These are phyloP conservation scores for Bombus breviceps DNA, from an alignment of 1,140 invertebrate species.

Conservation along the genomic window DNA sequence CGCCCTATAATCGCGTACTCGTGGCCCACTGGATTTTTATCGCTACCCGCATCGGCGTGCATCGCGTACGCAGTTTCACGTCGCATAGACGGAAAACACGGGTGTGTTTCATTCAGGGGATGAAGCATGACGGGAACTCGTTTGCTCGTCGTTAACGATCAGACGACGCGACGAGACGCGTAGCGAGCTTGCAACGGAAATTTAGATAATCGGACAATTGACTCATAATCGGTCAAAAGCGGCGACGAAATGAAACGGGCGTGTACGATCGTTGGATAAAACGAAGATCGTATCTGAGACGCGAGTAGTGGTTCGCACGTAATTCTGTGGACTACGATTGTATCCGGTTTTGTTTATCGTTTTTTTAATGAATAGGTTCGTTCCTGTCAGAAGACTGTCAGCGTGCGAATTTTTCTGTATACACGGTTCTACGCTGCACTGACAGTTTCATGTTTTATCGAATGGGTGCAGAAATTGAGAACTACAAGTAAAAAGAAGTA, in stretches of 20 bases:
- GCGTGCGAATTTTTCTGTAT: not conserved
- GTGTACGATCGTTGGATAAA: slow-evolving; percentile 22
- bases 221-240: slow-evolving; percentile 18
- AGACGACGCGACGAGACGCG: not conserved
- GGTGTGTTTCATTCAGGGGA: slow-evolving; percentile 16
- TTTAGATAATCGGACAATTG: slow-evolving; percentile 35
- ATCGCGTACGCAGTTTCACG: not conserved
- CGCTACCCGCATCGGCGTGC: slow-evolving; percentile 58
- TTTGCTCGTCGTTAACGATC: slow-evolving; percentile 43
- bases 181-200: slow-evolving; percentile 2
- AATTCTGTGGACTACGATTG: not conserved
- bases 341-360: not conserved
- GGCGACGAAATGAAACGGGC: slow-evolving; percentile 1
- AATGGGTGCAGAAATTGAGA: no score
- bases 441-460: no score
- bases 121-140: slow-evolving; percentile 39
- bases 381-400: not conserved
- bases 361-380: not conserved
- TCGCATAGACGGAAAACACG: slow-evolving; percentile 9
- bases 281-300: slow-evolving; percentile 17
- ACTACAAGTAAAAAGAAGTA: no score
- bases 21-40: slow-evolving; percentile 60
- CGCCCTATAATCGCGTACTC: slow-evolving; percentile 50
- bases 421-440: no score
- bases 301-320: slow-evolving; percentile 6